Evolutionary conservation across 2,797 vertebrate genomes (phyloP).

Genomic region (Pteronotus mesoamericanus): DNA sequence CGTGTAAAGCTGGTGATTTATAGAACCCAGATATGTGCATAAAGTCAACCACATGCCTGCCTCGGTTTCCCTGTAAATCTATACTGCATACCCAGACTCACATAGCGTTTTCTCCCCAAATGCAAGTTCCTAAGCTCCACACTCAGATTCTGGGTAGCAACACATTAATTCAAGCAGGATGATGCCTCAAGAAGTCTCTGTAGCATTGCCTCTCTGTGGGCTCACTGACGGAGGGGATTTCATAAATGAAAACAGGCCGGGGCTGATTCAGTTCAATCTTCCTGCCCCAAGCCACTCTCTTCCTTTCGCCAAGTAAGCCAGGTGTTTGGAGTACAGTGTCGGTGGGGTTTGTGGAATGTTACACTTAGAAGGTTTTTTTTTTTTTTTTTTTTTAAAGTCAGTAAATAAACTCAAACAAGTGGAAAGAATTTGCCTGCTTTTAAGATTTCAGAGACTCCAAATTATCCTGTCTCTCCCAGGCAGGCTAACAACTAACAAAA

Average conservation of each 20-base stretch:
- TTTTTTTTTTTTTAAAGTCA: not conserved
- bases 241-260: slow-evolving; percentile 72
- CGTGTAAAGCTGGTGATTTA: slow-evolving; percentile 53
- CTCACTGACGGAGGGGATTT: not conserved
- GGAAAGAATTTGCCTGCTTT: slow-evolving; percentile 63
- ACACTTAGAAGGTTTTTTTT: not conserved
- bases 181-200: slow-evolving; percentile 35
- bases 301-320: slow-evolving; percentile 45
- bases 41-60: slow-evolving; percentile 46
- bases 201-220: not conserved
- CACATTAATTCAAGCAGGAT: slow-evolving; percentile 57
- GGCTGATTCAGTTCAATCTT: not conserved
- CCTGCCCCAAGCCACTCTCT: not conserved
- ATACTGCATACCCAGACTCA: not conserved
- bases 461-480: not conserved
- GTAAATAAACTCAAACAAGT: slow-evolving; percentile 62
- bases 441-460: slow-evolving; percentile 45
- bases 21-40: slow-evolving; percentile 32
- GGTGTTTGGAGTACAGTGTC: slow-evolving; percentile 49
- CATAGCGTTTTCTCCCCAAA: slow-evolving; percentile 30
- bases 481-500: slow-evolving; percentile 16
- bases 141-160: slow-evolving; percentile 40
- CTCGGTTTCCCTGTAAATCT: slow-evolving; percentile 46
- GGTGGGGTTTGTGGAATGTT: slow-evolving; percentile 51
- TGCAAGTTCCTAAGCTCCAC: slow-evolving; percentile 7